Conservation (phyloP, 2,113 vertebrate species). For the Mesoclemmys tuberculata region DNA sequence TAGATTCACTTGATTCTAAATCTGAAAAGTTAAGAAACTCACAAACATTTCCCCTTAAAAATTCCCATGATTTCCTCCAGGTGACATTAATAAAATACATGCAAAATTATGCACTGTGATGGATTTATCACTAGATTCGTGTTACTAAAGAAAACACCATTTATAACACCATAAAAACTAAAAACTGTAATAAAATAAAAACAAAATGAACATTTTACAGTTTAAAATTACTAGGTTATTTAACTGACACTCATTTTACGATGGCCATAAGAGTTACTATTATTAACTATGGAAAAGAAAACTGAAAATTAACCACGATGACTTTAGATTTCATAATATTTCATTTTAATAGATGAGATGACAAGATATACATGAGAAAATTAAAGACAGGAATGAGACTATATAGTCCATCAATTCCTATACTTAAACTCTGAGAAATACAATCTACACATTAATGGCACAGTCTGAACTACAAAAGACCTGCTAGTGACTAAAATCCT, state of each 20-base stretch:
- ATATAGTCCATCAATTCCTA: not conserved
- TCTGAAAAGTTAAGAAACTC: not conserved
- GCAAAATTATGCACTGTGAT: not conserved
- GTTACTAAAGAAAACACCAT: not conserved
- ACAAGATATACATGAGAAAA: not conserved
- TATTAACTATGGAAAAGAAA: not conserved
- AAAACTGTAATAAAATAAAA: conserved; percentile 4
- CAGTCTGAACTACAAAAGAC: not conserved
- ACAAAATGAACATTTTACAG: too few species aligned
- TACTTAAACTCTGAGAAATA: not conserved
- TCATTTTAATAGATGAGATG: not conserved
- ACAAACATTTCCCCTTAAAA: conserved; percentile 1
- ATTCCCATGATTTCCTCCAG: not conserved
- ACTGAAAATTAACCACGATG: not conserved
- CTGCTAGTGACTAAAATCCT: not conserved
- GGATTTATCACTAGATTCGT: not conserved
- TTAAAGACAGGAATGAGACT: not conserved
- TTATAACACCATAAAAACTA: conserved; percentile 13
- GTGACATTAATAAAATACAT: not conserved
- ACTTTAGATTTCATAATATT: not conserved
- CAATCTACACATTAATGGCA: not conserved
- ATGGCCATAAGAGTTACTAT: not conserved
- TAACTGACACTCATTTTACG: conserved; percentile 6
- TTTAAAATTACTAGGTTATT: not conserved
- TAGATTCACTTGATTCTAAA: not conserved